Conservation (phyloP, 2,888 invertebrate genomes). For the Mesorhabditis sp. region DNA sequence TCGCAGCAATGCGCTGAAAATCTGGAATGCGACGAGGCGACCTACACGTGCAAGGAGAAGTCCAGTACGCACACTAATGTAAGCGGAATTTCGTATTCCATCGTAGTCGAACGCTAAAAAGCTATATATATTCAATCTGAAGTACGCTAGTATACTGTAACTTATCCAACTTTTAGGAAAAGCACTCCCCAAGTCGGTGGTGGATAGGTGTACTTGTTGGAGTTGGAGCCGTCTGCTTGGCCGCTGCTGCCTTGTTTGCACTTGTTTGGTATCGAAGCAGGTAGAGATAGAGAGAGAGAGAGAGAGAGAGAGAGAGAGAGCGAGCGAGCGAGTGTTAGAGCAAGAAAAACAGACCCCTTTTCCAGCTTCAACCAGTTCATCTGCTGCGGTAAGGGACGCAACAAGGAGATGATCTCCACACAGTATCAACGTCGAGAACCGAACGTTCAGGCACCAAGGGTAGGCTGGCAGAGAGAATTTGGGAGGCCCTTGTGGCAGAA, state of each 20-base stretch:
- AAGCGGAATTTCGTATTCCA: not conserved
- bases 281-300: not conserved
- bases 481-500: not conserved
- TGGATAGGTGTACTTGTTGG: not conserved
- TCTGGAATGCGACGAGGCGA: constrained; percentile 1
- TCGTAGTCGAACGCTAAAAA: too few relatives aligned
- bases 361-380: constrained; percentile 6
- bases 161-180: not conserved
- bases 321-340: too few relatives aligned
- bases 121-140: not conserved
- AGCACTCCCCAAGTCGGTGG: not conserved
- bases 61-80: not conserved
- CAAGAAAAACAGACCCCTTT: not conserved
- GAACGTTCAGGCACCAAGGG: not conserved
- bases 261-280: not conserved
- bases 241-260: constrained; percentile 1
- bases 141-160: not conserved
- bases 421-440: not conserved
- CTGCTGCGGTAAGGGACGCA: not conserved
- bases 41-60: not conserved
- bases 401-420: constrained; percentile 4
- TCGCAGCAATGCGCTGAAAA: not conserved
- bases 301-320: too few relatives aligned
- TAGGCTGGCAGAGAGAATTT: not conserved
- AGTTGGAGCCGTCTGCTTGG: not conserved